A percentile compares a stretch with the other conserved stretches of the same genome.
Evolutionary conservation across 1,140 invertebrate species (phyloP).

Genomic region (Mesaphorura yosii): DNA sequence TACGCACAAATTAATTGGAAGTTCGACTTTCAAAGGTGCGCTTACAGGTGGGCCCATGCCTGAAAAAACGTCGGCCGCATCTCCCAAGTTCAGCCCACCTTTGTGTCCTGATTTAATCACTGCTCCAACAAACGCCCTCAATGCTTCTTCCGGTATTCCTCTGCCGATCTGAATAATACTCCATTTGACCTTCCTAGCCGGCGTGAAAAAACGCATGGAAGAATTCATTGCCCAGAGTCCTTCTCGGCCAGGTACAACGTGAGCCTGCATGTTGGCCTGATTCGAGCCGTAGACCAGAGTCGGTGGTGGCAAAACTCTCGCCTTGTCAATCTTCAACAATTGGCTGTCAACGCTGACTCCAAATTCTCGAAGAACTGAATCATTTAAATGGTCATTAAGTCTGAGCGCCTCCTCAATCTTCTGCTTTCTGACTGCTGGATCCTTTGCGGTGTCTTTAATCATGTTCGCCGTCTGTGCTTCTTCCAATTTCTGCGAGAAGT

Average conservation of each 20-base stretch:
- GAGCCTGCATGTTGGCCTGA: too few relatives aligned
- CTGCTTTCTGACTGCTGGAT: not conserved
- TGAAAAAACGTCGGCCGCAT: not conserved
- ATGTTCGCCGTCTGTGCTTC: conserved; percentile 5
- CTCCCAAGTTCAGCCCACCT: not conserved
- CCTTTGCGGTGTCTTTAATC: conserved; percentile 5
- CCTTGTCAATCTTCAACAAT: not conserved
- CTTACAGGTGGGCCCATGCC: too few relatives aligned
- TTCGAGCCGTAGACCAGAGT: conserved; percentile 4
- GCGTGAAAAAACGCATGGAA: not conserved
- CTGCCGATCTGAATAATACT: not conserved
- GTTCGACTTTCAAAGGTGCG: not conserved
- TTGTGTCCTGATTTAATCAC: not conserved
- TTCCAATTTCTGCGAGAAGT: not conserved
- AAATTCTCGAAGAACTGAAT: not conserved
- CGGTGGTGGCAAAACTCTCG: conserved; percentile 1
- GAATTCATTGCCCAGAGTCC: not conserved
- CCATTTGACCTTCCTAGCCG: not conserved
- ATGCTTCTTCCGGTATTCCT: not conserved
- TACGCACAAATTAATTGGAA: not conserved
- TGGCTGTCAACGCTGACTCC: not conserved
- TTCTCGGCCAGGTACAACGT: too few relatives aligned
- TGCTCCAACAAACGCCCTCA: not conserved
- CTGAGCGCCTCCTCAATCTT: not conserved
- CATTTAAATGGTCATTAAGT: not conserved